A percentile compares a stretch with the other conserved stretches of the same genome.
phyloP scores from a whole-genome alignment of 1,140 invertebrate species.

The Plodia interpunctella region DNA sequence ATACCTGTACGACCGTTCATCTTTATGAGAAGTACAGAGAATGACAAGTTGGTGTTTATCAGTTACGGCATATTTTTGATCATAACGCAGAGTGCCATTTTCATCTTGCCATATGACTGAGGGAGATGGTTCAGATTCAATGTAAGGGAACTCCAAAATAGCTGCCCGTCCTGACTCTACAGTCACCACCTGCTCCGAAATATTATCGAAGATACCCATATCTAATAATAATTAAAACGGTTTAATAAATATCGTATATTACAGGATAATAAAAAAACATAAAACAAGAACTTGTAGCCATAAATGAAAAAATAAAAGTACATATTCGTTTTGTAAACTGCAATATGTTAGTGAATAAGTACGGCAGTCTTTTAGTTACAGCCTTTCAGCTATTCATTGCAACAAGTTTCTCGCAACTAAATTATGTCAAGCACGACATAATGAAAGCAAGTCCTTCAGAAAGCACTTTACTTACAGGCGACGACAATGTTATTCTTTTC shows the following conservation, averaged over 20 bases:
- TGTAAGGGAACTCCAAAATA: constrained; percentile 87
- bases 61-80: constrained; percentile 88
- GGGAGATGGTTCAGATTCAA: constrained; percentile 89
- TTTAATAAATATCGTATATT: neutral
- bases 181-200: constrained; percentile 80
- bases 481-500: constrained; percentile 91
- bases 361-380: too few species aligned
- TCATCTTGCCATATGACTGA: constrained; percentile 91
- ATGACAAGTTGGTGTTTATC: constrained; percentile 88
- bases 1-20: constrained; percentile 86
- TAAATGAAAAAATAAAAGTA: too few species aligned
- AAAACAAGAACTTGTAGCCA: too few species aligned
- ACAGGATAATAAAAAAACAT: too few species aligned
- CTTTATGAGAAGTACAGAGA: constrained; percentile 83
- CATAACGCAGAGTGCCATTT: constrained; percentile 83
- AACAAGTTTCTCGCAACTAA: neutral
- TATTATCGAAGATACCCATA: constrained; percentile 89
- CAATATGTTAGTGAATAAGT: too few species aligned
- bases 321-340: too few species aligned
- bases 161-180: constrained; percentile 89
- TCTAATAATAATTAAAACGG: constrained; percentile 74
- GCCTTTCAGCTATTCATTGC: too few species aligned
- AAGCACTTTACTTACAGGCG: constrained; percentile 86
- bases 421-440: constrained; percentile 7
- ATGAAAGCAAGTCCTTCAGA: constrained; percentile 22